Conservation (phyloP, 2,888 invertebrate species). For the Hermaeophaga mercurialis region DNA sequence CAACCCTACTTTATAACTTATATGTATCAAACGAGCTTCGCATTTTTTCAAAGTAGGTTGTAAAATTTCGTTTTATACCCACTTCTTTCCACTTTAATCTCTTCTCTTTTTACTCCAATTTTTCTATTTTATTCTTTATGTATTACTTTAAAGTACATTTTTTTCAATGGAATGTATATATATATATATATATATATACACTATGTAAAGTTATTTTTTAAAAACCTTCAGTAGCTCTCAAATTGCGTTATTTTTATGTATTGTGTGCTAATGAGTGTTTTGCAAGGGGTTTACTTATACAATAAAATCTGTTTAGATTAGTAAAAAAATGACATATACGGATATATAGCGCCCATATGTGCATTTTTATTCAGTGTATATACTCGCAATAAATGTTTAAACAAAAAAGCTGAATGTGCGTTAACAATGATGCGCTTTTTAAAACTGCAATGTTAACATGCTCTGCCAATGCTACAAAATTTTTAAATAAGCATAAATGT, state of each 20-base stretch:
- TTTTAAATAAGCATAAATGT: conserved; percentile 13
- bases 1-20: no score
- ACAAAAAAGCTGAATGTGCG: conserved; percentile 28
- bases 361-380: conserved; percentile 39
- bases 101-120: no score
- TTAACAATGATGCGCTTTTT: conserved; percentile 31
- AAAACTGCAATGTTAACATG: conserved; percentile 22
- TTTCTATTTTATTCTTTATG: no score
- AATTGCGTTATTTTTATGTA: conserved; percentile 28
- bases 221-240: conserved; percentile 22
- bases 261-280: conserved; percentile 31
- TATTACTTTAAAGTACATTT: no score
- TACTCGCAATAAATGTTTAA: conserved; percentile 39
- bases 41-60: no score
- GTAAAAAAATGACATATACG: conserved; percentile 28
- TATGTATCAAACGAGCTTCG: no score
- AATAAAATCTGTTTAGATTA: conserved; percentile 26
- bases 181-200: no score
- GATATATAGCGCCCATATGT: conserved; percentile 32
- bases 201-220: no score
- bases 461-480: conserved; percentile 16
- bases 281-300: conserved; percentile 27
- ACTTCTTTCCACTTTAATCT: no score
- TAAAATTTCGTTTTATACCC: no score
- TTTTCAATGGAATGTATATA: no score